phyloP scores from a whole-genome alignment of 2,113 vertebrate species.

The Sinosuthora webbiana region DNA sequence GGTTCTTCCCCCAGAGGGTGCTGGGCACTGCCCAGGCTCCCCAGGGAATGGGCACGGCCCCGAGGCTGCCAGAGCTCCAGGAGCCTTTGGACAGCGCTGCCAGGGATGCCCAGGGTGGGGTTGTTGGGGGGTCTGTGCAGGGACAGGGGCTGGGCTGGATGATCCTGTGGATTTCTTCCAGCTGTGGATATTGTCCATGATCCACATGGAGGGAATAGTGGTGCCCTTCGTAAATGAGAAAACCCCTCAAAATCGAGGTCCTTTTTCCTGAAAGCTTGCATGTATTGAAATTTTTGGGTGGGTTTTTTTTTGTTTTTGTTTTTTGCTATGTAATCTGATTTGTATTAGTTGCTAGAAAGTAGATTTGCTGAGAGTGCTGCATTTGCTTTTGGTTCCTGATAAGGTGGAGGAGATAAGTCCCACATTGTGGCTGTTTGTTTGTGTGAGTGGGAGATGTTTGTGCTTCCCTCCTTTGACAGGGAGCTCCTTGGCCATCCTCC shows the following conservation, averaged over 20 bases:
- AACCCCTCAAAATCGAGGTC: accelerated
- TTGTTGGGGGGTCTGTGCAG: neutral
- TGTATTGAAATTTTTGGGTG: neutral
- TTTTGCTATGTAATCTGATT: neutral
- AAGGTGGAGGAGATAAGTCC: neutral
- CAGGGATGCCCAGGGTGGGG: neutral
- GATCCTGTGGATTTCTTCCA: neutral
- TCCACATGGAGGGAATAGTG: neutral
- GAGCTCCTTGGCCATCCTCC: neutral
- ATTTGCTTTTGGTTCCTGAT: neutral
- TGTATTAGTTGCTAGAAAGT: neutral
- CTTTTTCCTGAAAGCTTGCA: neutral
- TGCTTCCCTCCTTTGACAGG: neutral
- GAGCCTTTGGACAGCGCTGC: neutral
- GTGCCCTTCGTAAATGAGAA: neutral
- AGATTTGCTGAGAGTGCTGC: neutral
- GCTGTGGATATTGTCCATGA: neutral
- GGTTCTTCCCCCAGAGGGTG: neutral
- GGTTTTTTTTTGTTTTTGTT: no score
- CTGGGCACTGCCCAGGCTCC: neutral
- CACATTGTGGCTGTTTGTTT: neutral
- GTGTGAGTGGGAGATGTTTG: neutral
- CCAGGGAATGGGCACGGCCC: neutral
- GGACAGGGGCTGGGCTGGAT: accelerated
- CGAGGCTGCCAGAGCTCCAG: neutral